phyloP scores from a whole-genome alignment of 2,797 vertebrate species.

The Periophthalmus magnuspinnatus region DNA sequence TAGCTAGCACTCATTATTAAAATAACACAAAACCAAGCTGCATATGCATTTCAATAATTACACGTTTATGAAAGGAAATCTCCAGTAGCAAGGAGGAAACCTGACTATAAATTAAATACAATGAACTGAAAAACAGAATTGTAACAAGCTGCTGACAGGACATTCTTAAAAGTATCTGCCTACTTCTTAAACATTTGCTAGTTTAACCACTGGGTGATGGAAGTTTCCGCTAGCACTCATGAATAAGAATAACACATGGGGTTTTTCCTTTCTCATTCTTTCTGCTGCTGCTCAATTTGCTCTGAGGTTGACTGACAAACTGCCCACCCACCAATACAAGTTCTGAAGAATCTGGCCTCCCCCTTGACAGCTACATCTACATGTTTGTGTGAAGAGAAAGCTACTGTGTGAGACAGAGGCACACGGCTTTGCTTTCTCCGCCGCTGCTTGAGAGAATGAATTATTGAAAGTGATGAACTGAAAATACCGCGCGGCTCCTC shows the following conservation, averaged over 20 bases:
- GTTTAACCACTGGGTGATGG: slow-evolving; percentile 7
- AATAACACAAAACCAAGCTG: no score
- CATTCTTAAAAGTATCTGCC: not conserved
- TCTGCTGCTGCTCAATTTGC: slow-evolving; percentile 16
- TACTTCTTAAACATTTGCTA: slow-evolving; percentile 12
- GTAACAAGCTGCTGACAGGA: slow-evolving; percentile 5
- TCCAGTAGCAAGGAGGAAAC: not conserved
- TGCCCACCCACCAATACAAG: slow-evolving; percentile 37
- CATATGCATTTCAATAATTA: not conserved
- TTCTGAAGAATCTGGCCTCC: slow-evolving; percentile 24
- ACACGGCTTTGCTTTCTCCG: slow-evolving; percentile 49
- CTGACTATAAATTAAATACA: not conserved
- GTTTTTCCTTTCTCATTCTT: slow-evolving; percentile 14
- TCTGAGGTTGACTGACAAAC: slow-evolving; percentile 14
- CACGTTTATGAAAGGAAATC: not conserved
- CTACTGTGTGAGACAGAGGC: slow-evolving; percentile 27
- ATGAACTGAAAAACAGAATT: not conserved
- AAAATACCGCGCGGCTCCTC: slow-evolving; percentile 71
- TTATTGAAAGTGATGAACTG: slow-evolving; percentile 80
- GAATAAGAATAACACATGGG: not conserved
- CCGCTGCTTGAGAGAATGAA: slow-evolving; percentile 68
- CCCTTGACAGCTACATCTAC: slow-evolving; percentile 41
- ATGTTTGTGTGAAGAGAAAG: slow-evolving; percentile 8
- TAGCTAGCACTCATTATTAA: no score
- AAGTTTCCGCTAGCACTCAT: slow-evolving; percentile 5